Conservation (phyloP, 2,113 vertebrate species). For the Uria aalge region DNA sequence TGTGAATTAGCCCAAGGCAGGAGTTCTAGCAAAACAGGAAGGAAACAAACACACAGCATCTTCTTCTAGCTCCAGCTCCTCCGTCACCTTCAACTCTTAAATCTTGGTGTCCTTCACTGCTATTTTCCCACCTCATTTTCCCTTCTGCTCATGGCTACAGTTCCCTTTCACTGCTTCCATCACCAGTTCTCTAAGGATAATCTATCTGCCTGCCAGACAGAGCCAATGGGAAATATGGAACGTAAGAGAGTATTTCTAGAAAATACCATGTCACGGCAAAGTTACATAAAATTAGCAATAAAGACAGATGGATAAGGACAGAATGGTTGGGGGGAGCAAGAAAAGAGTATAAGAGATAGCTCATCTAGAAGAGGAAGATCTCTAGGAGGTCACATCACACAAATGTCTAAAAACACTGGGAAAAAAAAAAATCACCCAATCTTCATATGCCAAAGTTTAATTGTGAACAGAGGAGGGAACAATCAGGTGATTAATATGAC, state of each 20-base stretch:
- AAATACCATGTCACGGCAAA: background rate
- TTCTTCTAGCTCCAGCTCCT: background rate
- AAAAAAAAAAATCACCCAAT: background rate
- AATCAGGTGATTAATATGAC: background rate
- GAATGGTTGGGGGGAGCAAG: background rate
- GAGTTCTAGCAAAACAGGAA: background rate
- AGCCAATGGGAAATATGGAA: background rate
- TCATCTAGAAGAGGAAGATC: background rate
- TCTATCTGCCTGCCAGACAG: background rate
- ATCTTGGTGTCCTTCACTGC: background rate
- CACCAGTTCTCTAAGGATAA: background rate
- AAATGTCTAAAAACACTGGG: background rate
- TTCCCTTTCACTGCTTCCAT: background rate
- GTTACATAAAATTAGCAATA: background rate
- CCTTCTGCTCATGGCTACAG: background rate
- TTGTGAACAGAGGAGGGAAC: background rate
- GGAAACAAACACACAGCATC: background rate
- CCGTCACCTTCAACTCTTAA: background rate
- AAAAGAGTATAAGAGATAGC: background rate
- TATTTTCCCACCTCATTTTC: background rate
- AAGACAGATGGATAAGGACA: background rate
- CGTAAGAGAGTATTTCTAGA: background rate
- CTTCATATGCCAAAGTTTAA: background rate
- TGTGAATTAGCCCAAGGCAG: background rate
- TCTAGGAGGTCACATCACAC: background rate